A percentile compares a stretch with the other conserved stretches of the same genome.
Evolutionary conservation across 2,113 vertebrate genomes (phyloP).

Genomic region (Oceanites oceanicus): DNA sequence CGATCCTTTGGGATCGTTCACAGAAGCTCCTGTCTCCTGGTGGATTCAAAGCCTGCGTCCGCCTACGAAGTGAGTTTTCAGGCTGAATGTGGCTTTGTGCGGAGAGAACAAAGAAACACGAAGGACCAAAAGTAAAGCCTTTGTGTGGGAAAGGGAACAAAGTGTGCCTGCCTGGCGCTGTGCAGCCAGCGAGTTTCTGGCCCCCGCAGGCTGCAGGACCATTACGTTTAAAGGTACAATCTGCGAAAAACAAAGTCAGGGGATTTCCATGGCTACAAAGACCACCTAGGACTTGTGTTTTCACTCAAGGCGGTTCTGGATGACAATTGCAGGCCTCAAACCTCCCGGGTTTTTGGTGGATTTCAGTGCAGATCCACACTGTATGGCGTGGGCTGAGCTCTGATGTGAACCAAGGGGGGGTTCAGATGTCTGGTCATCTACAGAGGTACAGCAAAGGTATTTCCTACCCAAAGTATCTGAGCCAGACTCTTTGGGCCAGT

Average conservation of each 20-base stretch:
- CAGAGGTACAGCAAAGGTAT: neutral
- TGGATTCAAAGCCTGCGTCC: neutral
- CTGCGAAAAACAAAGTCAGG: neutral
- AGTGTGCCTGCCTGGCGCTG: neutral
- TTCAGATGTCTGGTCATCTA: neutral
- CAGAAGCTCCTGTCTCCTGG: neutral
- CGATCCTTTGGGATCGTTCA: neutral
- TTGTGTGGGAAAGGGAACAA: conserved; percentile 44
- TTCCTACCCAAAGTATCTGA: neutral
- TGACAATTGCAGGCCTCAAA: neutral
- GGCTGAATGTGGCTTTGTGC: neutral
- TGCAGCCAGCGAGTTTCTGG: neutral
- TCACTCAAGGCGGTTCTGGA: neutral
- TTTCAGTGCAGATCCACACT: neutral
- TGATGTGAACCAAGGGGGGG: neutral
- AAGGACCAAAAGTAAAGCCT: conserved; percentile 33
- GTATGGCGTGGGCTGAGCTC: neutral
- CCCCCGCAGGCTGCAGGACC: conserved; percentile 5
- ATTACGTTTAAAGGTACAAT: conserved; percentile 11
- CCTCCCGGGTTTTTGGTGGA: neutral
- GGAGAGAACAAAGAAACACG: conserved; percentile 34
- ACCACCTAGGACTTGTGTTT: neutral
- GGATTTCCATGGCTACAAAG: conserved; percentile 55
- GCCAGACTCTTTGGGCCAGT: neutral
- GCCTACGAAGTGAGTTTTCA: neutral